Conservation (phyloP, 2,113 vertebrate species). For the Apteryx owenii region DNA sequence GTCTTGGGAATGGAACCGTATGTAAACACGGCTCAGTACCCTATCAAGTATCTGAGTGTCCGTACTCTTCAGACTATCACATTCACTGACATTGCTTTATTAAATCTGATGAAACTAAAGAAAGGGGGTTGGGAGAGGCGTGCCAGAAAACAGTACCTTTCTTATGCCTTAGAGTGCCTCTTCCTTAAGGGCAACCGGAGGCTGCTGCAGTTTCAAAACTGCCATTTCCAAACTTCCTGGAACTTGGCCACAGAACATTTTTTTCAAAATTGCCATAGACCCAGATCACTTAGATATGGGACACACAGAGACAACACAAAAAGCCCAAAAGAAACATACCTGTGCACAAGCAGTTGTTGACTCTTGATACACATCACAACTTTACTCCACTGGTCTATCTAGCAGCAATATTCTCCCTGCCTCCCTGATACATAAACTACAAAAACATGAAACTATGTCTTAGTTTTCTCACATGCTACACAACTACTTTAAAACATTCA, state of each 20-base stretch:
- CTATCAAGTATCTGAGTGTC: background rate
- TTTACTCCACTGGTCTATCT: background rate
- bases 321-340: background rate
- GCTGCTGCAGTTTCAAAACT: slow-evolving; percentile 24
- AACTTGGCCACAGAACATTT: slow-evolving; percentile 50
- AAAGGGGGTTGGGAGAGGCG: background rate
- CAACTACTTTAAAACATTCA: background rate
- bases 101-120: slow-evolving; percentile 23
- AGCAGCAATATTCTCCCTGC: background rate
- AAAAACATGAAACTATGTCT: background rate
- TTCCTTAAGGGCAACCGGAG: slow-evolving; percentile 46
- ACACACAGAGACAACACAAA: background rate
- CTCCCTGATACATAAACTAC: background rate
- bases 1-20: background rate
- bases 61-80: background rate
- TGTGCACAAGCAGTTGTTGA: background rate
- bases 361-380: background rate
- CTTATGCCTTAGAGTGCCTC: background rate
- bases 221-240: slow-evolving; percentile 49
- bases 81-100: background rate
- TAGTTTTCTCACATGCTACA: background rate
- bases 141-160: slow-evolving; percentile 33
- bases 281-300: slow-evolving; percentile 9
- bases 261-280: slow-evolving; percentile 47
- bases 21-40: background rate